Evolutionary conservation across 30 jellyfish, hydroid and myxozoan species (phyloP).

Genomic region (Sanderia malayensis): DNA sequence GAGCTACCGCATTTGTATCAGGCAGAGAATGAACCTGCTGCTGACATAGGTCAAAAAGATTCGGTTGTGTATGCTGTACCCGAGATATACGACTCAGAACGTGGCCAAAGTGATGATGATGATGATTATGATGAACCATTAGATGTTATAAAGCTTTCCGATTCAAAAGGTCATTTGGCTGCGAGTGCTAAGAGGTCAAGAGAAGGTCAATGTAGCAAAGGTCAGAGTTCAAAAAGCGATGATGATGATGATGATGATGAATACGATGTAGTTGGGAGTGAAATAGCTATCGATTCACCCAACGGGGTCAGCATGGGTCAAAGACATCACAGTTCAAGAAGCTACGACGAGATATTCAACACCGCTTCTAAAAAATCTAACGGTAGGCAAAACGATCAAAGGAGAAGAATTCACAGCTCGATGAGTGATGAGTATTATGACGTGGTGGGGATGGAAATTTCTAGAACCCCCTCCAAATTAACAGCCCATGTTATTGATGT

Average conservation of each 20-base stretch:
- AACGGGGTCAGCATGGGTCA: too few species aligned
- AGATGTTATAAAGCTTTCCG: too few species aligned
- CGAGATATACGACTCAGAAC: too few species aligned
- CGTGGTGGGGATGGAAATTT: background rate
- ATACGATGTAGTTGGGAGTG: background rate
- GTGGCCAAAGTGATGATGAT: too few species aligned
- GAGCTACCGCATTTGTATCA: constrained; percentile 32
- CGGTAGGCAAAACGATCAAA: too few species aligned
- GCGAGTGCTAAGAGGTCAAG: background rate
- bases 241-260: constrained; percentile 39
- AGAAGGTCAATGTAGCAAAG: background rate
- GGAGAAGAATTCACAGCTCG: background rate
- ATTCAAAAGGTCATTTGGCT: background rate
- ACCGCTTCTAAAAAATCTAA: too few species aligned
- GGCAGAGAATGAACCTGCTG: background rate
- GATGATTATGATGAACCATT: too few species aligned
- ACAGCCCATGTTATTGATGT: constrained; percentile 46
- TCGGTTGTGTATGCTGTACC: too few species aligned
- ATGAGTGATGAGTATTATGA: background rate
- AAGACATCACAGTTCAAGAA: background rate
- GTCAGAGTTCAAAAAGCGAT: background rate
- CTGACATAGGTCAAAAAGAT: background rate
- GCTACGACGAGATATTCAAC: too few species aligned
- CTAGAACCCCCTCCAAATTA: constrained; percentile 32
- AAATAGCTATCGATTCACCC: background rate